phyloP scores from a whole-genome alignment of 2,888 invertebrate genomes.

The Desoria tigrina region DNA sequence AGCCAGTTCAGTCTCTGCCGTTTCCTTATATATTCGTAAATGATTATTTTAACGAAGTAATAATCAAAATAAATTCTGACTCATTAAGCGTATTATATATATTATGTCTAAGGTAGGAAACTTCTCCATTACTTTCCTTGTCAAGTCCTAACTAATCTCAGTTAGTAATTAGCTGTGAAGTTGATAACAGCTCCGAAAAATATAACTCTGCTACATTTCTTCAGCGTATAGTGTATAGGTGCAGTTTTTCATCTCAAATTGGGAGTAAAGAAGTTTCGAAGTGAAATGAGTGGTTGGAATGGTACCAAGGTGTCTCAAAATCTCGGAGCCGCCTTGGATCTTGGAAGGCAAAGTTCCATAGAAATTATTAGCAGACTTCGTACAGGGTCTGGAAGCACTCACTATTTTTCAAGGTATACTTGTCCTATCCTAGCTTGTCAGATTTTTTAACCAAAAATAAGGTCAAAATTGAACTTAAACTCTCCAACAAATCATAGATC shows the following conservation, averaged over 20 bases:
- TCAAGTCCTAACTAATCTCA: not conserved
- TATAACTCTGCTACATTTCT: not conserved
- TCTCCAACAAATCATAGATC: no score
- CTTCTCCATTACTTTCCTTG: no score
- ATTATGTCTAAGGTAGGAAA: no score
- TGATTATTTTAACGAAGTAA: no score
- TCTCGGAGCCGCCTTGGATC: constrained; percentile 1
- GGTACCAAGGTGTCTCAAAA: not conserved
- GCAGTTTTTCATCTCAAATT: not conserved
- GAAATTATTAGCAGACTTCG: constrained; percentile 15
- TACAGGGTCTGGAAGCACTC: constrained; percentile 17
- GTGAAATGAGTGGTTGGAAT: constrained; percentile 18
- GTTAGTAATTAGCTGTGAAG: not conserved
- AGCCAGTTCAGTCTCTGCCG: no score
- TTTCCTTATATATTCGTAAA: no score
- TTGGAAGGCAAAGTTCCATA: constrained; percentile 7
- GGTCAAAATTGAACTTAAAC: no score
- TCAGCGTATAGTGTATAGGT: no score
- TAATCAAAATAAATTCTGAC: no score
- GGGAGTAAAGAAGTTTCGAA: not conserved
- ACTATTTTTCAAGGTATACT: constrained; percentile 14
- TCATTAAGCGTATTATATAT: no score
- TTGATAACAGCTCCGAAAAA: not conserved
- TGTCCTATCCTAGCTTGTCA: no score
- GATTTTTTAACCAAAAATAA: not conserved